Evolutionary conservation across 1,140 invertebrate genomes (phyloP), one percentile per base, ranked within the genome.

Genomic region (Eubasilissa regina): DNA sequence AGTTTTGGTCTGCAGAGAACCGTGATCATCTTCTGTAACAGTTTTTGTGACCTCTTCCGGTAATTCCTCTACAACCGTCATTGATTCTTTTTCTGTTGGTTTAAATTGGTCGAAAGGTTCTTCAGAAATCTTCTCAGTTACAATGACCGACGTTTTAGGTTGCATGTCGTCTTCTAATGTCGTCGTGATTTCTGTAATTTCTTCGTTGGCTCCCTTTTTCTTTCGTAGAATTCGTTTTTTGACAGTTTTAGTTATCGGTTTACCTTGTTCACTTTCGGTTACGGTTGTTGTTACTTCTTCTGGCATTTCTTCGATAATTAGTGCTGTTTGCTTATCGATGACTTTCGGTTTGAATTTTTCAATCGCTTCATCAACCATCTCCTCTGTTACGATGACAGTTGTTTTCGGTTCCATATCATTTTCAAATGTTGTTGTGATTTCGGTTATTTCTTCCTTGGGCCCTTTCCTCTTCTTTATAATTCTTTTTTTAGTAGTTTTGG

Each of bases 161-260:
- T 87, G 84, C 76, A 82, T 84, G 43, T 84, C 84, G 77, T 86
- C 84, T 80, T 88, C 86, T 84, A 87, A 85, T 72, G 86, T 84
- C 51, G 87, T 85, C 43, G 85, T 84, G 80, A 87, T 68, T 68
- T 45, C 44, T n/a, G n/a, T 85, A 66, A 89, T 86, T 51, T 68
- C 64, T 68, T 45, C 64, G 6, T 47, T 89, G 86, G n/a, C 90
- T 86, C 75, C 85, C 86, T 0, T 84, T 82, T 55, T 81, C 80
- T 64, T 80, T 62, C 55, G 85, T 84, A 76, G 75, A 84, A 81
- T 78, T 86, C 43, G 35, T 85, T 85, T 7, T 85, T 83, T 64
- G 7, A 48, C 15, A 13, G 43, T 80, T 51, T 0, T 68, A 10
- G 64, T 68, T 19, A 9, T 64, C 3, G 25, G 10, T 35, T 25